Conservation (phyloP, 1,140 invertebrate species). For the Cepaea nemoralis region DNA sequence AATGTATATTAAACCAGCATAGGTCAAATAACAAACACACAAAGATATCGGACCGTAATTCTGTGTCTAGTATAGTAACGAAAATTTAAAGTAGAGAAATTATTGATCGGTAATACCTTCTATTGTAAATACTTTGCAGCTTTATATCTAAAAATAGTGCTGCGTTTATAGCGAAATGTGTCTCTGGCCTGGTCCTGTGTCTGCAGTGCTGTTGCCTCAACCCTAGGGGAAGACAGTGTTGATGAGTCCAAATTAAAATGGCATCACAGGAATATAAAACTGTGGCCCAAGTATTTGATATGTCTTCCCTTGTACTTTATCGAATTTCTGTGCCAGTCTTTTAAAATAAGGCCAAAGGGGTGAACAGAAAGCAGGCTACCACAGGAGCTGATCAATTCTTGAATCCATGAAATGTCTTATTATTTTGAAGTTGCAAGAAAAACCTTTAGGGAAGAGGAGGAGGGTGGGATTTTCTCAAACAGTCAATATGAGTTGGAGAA, state of each 20-base stretch:
- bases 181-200: no score
- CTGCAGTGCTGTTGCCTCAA: no score
- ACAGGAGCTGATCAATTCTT: constrained; percentile 2
- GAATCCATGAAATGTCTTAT: neutral
- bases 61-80: no score
- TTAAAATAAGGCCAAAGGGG: neutral
- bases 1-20: no score
- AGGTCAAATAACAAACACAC: no score
- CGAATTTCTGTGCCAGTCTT: neutral
- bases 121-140: no score
- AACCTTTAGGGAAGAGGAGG: neutral
- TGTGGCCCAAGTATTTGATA: neutral
- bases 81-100: no score
- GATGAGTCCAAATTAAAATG: neutral
- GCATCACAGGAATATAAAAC: neutral
- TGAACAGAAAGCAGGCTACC: neutral
- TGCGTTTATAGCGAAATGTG: no score
- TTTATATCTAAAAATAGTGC: no score
- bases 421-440: neutral
- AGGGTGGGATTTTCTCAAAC: neutral
- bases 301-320: neutral
- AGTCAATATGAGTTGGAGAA: neutral
- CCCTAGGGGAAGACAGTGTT: neutral
- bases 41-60: no score
- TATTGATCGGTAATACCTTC: no score